phyloP scores from a whole-genome alignment of 2,797 vertebrate species.

The Dendrocincla fuliginosa region DNA sequence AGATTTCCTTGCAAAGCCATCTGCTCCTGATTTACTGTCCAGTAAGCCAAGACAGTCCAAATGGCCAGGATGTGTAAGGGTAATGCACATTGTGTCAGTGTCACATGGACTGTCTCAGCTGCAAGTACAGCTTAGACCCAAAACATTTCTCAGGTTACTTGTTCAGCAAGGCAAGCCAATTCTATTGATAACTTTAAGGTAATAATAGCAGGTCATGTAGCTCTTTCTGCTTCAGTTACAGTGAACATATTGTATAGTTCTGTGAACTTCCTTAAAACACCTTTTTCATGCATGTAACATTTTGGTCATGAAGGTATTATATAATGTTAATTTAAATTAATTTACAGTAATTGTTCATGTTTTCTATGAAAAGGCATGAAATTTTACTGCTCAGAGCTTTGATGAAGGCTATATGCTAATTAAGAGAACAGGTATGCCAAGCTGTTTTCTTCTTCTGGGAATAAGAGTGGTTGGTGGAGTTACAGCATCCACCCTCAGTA shows the following conservation, averaged over 20 bases:
- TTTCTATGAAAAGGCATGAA: neutral
- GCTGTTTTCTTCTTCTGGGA: neutral
- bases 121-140: neutral
- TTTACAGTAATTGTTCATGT: neutral
- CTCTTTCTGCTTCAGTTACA: neutral
- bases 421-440: neutral
- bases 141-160: neutral
- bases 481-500: neutral
- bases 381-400: neutral
- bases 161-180: neutral
- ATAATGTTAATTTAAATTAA: neutral
- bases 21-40: neutral
- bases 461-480: neutral
- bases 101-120: neutral
- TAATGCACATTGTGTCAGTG: neutral
- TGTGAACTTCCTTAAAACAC: neutral
- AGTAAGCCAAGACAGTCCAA: neutral
- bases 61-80: neutral
- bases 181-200: neutral
- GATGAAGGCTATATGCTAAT: neutral
- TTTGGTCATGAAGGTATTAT: neutral
- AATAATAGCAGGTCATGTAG: neutral
- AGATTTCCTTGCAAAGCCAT: neutral
- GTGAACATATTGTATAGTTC: neutral
- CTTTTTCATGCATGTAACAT: neutral